A percentile compares a stretch with the other conserved stretches of the same genome.
Conservation (phyloP, 2,113 vertebrate species). For the Tupaia chinensis region DNA sequence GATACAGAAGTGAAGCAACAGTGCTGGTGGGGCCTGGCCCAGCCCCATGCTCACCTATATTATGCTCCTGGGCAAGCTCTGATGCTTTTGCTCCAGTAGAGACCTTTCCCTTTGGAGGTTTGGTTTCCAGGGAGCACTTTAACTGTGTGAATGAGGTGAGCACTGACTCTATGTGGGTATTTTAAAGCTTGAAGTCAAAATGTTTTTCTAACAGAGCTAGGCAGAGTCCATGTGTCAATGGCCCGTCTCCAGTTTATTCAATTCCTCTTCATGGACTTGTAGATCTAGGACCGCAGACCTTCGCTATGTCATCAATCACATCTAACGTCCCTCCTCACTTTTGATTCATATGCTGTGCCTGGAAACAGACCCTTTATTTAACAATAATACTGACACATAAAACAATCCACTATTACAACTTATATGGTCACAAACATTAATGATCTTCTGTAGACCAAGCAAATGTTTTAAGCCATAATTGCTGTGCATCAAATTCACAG, state of each 20-base stretch:
- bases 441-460: constrained; percentile 77
- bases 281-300: constrained; percentile 73
- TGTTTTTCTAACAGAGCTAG: constrained; percentile 66
- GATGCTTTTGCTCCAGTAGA: constrained; percentile 54
- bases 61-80: constrained; percentile 48
- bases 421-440: constrained; percentile 7
- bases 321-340: constrained; percentile 78
- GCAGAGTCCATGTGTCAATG: constrained; percentile 68
- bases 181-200: constrained; percentile 84
- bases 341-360: constrained; percentile 81
- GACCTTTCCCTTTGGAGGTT: constrained; percentile 63
- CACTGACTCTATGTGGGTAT: constrained; percentile 79
- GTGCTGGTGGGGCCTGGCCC: constrained; percentile 42
- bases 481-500: constrained; percentile 85
- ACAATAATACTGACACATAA: constrained; percentile 84
- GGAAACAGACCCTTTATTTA: constrained; percentile 83
- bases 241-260: constrained; percentile 70
- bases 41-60: constrained; percentile 52
- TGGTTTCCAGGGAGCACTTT: constrained; percentile 66
- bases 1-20: constrained; percentile 64
- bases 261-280: constrained; percentile 60
- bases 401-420: constrained; percentile 83
- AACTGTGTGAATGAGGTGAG: constrained; percentile 75
- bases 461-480: constrained; percentile 83
- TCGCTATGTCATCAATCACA: constrained; percentile 72